Conservation (phyloP, 2,113 vertebrate species). For the Mugil cephalus region DNA sequence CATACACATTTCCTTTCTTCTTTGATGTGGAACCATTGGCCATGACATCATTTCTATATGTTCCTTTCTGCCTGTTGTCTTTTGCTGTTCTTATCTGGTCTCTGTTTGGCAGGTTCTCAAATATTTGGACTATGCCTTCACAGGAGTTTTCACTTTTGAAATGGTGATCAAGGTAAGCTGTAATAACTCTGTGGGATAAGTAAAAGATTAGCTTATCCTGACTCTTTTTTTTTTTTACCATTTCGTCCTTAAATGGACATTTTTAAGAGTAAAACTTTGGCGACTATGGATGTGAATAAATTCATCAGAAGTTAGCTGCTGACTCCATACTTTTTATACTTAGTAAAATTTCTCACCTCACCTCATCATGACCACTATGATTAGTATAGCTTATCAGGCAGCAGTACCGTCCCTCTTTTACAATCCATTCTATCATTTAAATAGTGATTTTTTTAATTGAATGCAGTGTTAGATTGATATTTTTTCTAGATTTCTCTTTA, state of each 20-base stretch:
- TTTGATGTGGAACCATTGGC: too few species aligned
- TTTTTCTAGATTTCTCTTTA: not conserved
- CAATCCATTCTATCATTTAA: not conserved
- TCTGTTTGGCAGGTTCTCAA: slow-evolving; percentile 89
- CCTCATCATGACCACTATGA: not conserved
- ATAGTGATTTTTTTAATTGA: not conserved
- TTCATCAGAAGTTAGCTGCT: slow-evolving; percentile 4
- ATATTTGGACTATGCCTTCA: slow-evolving; percentile 98
- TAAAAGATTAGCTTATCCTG: too few species aligned
- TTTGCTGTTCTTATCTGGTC: slow-evolving; percentile 4
- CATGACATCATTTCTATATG: not conserved
- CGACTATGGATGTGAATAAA: not conserved
- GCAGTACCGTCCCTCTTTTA: not conserved
- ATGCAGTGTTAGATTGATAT: not conserved
- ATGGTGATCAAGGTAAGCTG: slow-evolving; percentile 97
- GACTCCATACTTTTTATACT: slow-evolving; percentile 1
- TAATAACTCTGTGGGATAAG: not conserved
- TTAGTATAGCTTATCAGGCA: not conserved
- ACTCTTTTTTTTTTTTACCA: not conserved
- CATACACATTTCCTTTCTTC: too few species aligned
- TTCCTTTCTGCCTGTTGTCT: not conserved
- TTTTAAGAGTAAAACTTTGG: not conserved
- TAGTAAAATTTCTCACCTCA: slow-evolving; percentile 6
- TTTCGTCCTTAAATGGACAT: too few species aligned
- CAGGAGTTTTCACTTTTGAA: slow-evolving; percentile 98